Evolutionary conservation across 2,888 invertebrate species (phyloP).

Genomic region (Limulus polyphemus): DNA sequence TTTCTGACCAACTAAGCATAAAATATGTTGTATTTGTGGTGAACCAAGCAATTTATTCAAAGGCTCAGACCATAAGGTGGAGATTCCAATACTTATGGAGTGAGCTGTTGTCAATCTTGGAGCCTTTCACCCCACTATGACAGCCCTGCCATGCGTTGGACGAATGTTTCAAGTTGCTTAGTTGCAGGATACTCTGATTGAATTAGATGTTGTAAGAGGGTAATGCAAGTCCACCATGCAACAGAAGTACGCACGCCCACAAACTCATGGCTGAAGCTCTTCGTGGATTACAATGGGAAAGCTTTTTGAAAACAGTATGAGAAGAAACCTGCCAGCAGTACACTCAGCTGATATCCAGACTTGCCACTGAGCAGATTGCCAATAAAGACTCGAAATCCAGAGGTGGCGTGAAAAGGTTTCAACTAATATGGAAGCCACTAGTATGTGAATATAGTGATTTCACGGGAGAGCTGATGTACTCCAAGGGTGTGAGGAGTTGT

Average conservation of each 20-base stretch:
- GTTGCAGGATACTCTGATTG: conserved; percentile 20
- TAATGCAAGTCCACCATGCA: conserved; percentile 12
- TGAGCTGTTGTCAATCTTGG: conserved; percentile 20
- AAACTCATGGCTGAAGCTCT: conserved; percentile 11
- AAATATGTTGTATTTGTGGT: not conserved
- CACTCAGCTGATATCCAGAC: too few species aligned
- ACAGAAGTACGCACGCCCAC: too few species aligned
- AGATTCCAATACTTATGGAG: conserved; percentile 1
- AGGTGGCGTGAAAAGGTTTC: too few species aligned
- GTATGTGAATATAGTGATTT: too few species aligned
- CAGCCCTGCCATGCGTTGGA: conserved; percentile 21
- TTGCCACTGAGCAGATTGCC: too few species aligned
- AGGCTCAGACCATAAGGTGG: too few species aligned
- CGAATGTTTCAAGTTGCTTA: conserved; percentile 25
- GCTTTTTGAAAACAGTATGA: too few species aligned
- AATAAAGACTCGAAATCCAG: too few species aligned
- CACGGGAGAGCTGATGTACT: too few species aligned
- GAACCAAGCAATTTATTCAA: conserved; percentile 24
- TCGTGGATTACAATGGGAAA: conserved; percentile 4
- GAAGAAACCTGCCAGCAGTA: too few species aligned
- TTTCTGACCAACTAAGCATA: not conserved
- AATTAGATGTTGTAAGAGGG: conserved; percentile 22
- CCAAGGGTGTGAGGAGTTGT: too few species aligned
- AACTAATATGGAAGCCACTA: too few species aligned
- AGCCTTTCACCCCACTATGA: conserved; percentile 23